phyloP scores from a whole-genome alignment of 2,113 vertebrate genomes.

The Carassius carassius region DNA sequence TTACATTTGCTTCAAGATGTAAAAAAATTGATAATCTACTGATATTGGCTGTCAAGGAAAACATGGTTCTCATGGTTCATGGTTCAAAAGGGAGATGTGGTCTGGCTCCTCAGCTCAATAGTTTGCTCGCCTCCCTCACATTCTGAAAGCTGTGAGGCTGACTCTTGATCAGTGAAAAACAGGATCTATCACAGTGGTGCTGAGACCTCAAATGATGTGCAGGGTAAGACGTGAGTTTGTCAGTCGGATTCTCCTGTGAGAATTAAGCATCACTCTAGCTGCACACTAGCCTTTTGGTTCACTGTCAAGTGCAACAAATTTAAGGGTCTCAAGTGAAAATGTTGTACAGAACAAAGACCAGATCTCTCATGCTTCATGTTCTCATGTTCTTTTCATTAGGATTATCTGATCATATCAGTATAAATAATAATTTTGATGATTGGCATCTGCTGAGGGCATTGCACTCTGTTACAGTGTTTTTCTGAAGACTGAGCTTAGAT shows the following conservation, averaged over 20 bases:
- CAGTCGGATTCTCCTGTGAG: neutral
- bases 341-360: neutral
- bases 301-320: neutral
- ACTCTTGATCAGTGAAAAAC: conserved; percentile 21
- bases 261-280: conserved; percentile 1
- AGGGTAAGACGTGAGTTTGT: conserved; percentile 3
- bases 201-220: conserved; percentile 1
- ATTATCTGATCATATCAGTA: neutral
- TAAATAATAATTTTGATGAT: neutral
- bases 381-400: conserved; percentile 7
- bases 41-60: neutral
- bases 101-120: neutral
- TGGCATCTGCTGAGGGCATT: neutral
- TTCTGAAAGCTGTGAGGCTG: neutral
- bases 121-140: neutral
- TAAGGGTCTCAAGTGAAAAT: conserved; percentile 1
- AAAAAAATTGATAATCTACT: neutral
- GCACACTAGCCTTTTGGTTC: conserved; percentile 3
- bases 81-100: neutral
- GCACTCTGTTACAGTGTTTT: neutral
- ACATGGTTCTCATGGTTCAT: neutral
- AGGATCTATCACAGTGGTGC: neutral
- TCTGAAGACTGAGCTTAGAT: neutral
- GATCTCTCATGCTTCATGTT: neutral
- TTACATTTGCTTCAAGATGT: neutral